phyloP scores from a whole-genome alignment of 2,888 invertebrate species.

The Neoascia interrupta region DNA sequence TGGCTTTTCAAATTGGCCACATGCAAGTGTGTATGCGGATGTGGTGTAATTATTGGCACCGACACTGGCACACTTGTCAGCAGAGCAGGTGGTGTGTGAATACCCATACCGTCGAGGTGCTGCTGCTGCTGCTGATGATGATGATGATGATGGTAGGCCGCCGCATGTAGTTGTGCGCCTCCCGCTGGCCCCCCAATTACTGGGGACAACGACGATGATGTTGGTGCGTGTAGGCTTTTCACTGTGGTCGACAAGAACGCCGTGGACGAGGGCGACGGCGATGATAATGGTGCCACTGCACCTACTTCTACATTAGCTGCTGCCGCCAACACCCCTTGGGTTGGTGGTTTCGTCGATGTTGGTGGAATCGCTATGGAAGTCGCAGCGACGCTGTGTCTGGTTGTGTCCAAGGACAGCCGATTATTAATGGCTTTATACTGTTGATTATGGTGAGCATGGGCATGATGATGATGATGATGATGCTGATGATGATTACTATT shows the following conservation, averaged over 20 bases:
- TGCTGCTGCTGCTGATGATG: slow-evolving; percentile 70
- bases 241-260: slow-evolving; percentile 70
- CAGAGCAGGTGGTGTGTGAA: slow-evolving; percentile 71
- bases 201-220: slow-evolving; percentile 56
- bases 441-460: slow-evolving; percentile 61
- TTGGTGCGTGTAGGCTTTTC: slow-evolving; percentile 63
- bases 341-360: slow-evolving; percentile 61
- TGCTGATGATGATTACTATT: slow-evolving; percentile 65
- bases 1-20: slow-evolving; percentile 64
- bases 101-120: slow-evolving; percentile 57
- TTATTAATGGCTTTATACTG: slow-evolving; percentile 68
- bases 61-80: slow-evolving; percentile 74
- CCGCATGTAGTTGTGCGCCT: slow-evolving; percentile 70
- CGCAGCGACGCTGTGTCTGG: slow-evolving; percentile 74
- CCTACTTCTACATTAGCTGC: slow-evolving; percentile 65
- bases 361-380: slow-evolving; percentile 71
- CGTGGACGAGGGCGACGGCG: slow-evolving; percentile 70
- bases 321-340: slow-evolving; percentile 73
- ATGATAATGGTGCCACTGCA: slow-evolving; percentile 71
- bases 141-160: no score
- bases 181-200: slow-evolving; percentile 63
- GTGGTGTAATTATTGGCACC: slow-evolving; percentile 74
- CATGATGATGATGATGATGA: slow-evolving; percentile 67
- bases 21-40: slow-evolving; percentile 66
- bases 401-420: slow-evolving; percentile 74